These are phyloP conservation scores for Sylvilagus bachmani DNA, from an alignment of 2,113 vertebrate genomes.

Conservation along the genomic window DNA sequence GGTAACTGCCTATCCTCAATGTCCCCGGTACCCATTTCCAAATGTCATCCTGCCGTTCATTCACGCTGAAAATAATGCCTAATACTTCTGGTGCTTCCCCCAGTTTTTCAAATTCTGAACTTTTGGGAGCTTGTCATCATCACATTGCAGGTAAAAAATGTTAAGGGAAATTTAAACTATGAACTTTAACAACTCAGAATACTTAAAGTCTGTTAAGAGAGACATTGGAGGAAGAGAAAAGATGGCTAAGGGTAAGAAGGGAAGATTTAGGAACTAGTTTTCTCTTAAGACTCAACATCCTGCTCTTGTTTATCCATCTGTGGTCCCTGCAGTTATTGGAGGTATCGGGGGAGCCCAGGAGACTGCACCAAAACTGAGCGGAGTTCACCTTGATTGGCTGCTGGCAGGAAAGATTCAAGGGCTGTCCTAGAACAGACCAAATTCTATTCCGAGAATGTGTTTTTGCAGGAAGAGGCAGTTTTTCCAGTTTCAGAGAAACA, in stretches of 20 bases:
- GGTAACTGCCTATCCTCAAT: slow-evolving; percentile 54
- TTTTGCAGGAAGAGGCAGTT: slow-evolving; percentile 66
- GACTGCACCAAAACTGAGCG: neutral
- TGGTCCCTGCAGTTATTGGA: neutral
- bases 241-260: neutral
- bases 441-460: slow-evolving; percentile 56
- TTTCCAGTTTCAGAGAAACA: slow-evolving; percentile 67
- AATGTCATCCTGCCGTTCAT: neutral
- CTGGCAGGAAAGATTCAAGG: neutral
- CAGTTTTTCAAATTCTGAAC: slow-evolving; percentile 42
- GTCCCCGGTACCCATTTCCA: neutral
- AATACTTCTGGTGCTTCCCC: slow-evolving; percentile 1
- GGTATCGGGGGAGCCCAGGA: neutral
- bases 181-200: slow-evolving; percentile 58
- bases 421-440: neutral
- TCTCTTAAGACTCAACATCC: neutral
- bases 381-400: slow-evolving; percentile 21
- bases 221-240: neutral
- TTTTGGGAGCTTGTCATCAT: slow-evolving; percentile 50
- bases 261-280: neutral
- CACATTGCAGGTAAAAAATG: neutral
- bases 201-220: slow-evolving; percentile 6
- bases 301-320: neutral
- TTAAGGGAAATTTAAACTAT: slow-evolving; percentile 12
- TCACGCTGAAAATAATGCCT: slow-evolving; percentile 39